Conservation (phyloP, 2,113 vertebrate species). For the Pelvicachromis taeniatus region DNA sequence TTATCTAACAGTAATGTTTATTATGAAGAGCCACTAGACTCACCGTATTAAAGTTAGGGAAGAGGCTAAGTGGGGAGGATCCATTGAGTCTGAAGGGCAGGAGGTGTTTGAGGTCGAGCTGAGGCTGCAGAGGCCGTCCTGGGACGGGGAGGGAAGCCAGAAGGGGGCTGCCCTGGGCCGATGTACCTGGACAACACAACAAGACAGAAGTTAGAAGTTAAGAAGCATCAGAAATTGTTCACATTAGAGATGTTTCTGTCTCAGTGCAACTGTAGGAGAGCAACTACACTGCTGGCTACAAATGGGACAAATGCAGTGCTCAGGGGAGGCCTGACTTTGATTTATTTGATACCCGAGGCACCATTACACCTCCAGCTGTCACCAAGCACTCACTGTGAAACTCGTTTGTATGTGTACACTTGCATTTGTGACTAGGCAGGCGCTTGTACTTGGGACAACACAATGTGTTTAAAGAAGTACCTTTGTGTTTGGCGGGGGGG, state of each 20-base stretch:
- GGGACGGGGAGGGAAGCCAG: constrained; percentile 86
- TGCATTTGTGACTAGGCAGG: not conserved
- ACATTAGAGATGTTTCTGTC: not conserved
- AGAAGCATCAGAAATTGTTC: not conserved
- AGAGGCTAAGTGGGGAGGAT: constrained; percentile 88
- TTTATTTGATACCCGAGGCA: constrained; percentile 38
- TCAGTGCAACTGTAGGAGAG: not conserved
- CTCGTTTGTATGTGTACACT: not conserved
- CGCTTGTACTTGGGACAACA: not conserved
- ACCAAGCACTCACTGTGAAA: not conserved
- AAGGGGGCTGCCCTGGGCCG: constrained; percentile 80
- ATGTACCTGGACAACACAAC: constrained; percentile 64
- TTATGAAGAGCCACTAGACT: constrained; percentile 18
- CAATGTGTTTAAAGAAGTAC: not conserved
- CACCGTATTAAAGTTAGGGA: constrained; percentile 97
- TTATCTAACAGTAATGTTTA: not conserved
- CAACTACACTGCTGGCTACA: not conserved
- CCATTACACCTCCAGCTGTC: constrained; percentile 24
- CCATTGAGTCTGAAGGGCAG: constrained; percentile 93
- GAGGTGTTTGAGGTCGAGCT: constrained; percentile 93
- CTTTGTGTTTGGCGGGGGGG: not conserved
- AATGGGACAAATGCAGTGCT: not conserved
- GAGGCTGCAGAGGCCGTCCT: constrained; percentile 83
- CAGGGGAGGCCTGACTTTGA: constrained; percentile 40
- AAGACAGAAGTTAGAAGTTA: not conserved